A percentile compares a stretch with the other conserved stretches of the same genome.
These are phyloP conservation scores for Tiphia femorata DNA, from an alignment of 2,888 invertebrate species.

Conservation along the genomic window DNA sequence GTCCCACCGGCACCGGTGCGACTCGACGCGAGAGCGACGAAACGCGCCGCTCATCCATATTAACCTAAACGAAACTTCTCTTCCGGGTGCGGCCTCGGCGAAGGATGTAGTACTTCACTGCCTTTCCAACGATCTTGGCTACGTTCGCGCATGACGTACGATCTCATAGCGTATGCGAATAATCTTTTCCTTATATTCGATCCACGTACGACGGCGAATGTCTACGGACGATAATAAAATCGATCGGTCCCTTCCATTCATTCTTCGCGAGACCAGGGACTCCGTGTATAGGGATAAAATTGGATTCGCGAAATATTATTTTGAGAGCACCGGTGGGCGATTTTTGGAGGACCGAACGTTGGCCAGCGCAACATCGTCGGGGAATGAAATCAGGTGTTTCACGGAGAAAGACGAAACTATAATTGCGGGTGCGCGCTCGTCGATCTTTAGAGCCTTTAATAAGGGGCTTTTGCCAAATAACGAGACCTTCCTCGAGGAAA, in stretches of 20 bases:
- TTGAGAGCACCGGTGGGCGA: no score
- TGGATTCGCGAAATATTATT: no score
- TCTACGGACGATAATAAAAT: no score
- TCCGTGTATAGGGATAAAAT: no score
- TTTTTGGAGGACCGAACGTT: no score
- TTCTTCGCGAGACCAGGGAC: no score
- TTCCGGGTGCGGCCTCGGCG: conserved; percentile 39
- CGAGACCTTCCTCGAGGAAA: conserved; percentile 35
- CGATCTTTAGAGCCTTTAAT: conserved; percentile 47
- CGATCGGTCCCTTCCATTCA: no score
- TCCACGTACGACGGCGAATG: no score
- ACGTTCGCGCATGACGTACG: no score
- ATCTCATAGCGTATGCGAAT: no score
- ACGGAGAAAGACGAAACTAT: conserved; percentile 31
- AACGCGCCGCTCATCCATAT: conserved; percentile 46
- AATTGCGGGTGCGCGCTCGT: conserved; percentile 34
- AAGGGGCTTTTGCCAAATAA: conserved; percentile 43
- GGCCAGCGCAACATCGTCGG: conserved; percentile 15
- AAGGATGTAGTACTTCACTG: conserved; percentile 22
- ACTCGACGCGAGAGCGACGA: conserved; percentile 13
- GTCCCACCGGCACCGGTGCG: conserved; percentile 30
- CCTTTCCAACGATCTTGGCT: conserved; percentile 32
- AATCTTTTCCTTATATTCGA: no score
- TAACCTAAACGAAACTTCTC: conserved; percentile 39
- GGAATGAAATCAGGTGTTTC: conserved; percentile 22